phyloP scores from a whole-genome alignment of 1,140 invertebrate species.

The Drosophila subpulchrella region DNA sequence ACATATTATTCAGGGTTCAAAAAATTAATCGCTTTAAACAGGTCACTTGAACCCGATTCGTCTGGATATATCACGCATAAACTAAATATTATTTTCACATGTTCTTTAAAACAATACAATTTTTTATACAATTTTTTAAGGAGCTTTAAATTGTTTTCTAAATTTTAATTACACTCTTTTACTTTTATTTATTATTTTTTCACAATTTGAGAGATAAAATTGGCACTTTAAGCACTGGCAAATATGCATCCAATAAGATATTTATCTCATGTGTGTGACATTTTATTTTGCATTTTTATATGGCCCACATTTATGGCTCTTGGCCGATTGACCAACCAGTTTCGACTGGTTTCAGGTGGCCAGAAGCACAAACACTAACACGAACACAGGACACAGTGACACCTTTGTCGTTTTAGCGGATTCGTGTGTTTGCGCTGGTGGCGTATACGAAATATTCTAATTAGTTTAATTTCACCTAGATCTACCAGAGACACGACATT shows the following conservation, averaged over 20 bases:
- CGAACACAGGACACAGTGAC: constrained; percentile 27
- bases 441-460: constrained; percentile 54
- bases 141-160: not conserved
- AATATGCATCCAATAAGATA: constrained; percentile 8
- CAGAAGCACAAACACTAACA: not conserved
- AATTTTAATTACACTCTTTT: not conserved
- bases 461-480: constrained; percentile 29
- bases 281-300: constrained; percentile 13
- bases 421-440: constrained; percentile 28
- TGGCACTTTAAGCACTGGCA: not conserved
- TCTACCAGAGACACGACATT: constrained; percentile 11
- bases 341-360: constrained; percentile 35
- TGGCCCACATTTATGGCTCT: constrained; percentile 23
- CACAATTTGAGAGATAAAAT: not conserved
- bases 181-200: not conserved
- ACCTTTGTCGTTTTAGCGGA: constrained; percentile 26
- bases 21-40: not conserved
- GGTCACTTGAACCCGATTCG: constrained; percentile 3
- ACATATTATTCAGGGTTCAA: not conserved
- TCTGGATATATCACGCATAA: not conserved
- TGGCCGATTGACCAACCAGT: constrained; percentile 19
- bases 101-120: not conserved
- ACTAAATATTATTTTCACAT: not conserved
- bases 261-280: not conserved
- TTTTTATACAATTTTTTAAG: too few species aligned